A percentile compares a stretch with the other conserved stretches of the same genome.
These are phyloP conservation scores for Colius striatus DNA, from an alignment of 2,113 vertebrate genomes.

Conservation along the genomic window DNA sequence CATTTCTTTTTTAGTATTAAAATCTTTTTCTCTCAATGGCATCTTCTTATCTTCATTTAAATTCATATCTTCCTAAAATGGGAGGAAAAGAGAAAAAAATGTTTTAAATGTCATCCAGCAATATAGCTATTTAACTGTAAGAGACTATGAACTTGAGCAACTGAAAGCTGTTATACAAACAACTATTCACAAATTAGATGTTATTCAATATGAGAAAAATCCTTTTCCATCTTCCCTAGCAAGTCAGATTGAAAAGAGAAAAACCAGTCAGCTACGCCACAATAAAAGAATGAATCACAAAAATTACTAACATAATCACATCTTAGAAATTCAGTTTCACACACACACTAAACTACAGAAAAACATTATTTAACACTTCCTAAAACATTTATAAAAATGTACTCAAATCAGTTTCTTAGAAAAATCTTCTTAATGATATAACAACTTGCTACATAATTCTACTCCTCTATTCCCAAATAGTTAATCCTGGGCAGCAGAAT, in stretches of 20 bases:
- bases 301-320: neutral
- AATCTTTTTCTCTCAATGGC: slow-evolving; percentile 94
- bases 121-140: neutral
- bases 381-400: neutral
- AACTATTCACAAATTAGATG: neutral
- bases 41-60: slow-evolving; percentile 96
- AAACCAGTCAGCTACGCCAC: neutral
- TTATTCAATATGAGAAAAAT: neutral
- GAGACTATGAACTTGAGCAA: neutral
- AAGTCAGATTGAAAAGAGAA: neutral
- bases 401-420: neutral
- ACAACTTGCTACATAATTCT: neutral
- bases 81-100: neutral
- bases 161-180: neutral
- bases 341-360: neutral
- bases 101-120: neutral
- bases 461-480: neutral
- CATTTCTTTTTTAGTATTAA: slow-evolving; percentile 95
- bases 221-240: neutral
- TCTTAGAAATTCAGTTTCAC: neutral
- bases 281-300: neutral
- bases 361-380: neutral
- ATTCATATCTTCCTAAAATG: slow-evolving; percentile 97
- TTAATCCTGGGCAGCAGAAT: neutral
- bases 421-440: neutral